Conservation (phyloP, 2,888 invertebrate species). For the Petrolisthes manimaculis region DNA sequence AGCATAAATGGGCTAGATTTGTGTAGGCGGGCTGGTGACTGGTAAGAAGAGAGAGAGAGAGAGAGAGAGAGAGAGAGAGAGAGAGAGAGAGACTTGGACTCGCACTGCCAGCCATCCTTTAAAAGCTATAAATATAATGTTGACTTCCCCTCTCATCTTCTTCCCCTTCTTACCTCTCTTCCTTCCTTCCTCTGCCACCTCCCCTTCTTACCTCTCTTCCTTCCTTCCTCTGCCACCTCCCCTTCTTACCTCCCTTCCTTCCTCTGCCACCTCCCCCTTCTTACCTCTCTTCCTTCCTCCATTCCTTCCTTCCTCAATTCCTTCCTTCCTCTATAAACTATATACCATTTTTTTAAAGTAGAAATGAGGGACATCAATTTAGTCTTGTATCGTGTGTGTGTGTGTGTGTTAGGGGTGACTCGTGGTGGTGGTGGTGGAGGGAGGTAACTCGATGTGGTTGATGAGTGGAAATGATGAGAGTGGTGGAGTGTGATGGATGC, state of each 20-base stretch:
- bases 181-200: background rate
- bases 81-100: conserved; percentile 12
- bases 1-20: background rate
- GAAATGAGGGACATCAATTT: too few relatives aligned
- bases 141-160: background rate
- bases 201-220: background rate
- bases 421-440: background rate
- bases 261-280: background rate
- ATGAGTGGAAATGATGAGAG: background rate
- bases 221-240: background rate
- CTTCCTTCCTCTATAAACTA: conserved; percentile 35
- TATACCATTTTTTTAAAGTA: conserved; percentile 3
- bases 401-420: background rate
- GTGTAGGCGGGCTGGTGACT: background rate
- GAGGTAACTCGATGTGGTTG: background rate
- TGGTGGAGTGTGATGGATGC: background rate
- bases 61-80: conserved; percentile 21
- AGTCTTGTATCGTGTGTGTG: background rate
- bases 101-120: conserved; percentile 2
- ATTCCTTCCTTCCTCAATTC: conserved; percentile 13
- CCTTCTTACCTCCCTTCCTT: background rate
- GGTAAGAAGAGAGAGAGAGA: background rate
- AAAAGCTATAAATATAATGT: background rate
- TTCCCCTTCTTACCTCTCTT: background rate
- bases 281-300: background rate